These are phyloP conservation scores for Heliconius ismenius DNA, from an alignment of 2,888 invertebrate genomes.

Conservation along the genomic window DNA sequence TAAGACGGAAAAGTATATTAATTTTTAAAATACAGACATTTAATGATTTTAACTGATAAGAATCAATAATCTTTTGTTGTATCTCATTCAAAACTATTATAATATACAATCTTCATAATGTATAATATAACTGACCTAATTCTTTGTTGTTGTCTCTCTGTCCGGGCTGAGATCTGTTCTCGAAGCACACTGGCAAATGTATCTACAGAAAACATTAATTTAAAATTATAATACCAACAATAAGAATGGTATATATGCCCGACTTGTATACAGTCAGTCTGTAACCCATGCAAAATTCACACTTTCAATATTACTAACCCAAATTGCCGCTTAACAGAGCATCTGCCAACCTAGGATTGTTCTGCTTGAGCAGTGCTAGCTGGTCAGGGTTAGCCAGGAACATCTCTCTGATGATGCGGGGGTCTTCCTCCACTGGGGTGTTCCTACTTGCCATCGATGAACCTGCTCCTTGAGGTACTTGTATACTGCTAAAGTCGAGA, in stretches of 20 bases:
- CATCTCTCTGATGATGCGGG: constrained; percentile 91
- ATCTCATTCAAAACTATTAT: background rate
- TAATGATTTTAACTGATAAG: background rate
- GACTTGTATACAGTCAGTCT: background rate
- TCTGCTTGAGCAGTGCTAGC: constrained; percentile 93
- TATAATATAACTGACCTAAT: constrained; percentile 69
- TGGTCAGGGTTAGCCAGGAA: constrained; percentile 95
- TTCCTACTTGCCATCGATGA: constrained; percentile 68
- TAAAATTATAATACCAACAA: constrained; percentile 37
- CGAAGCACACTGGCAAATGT: constrained; percentile 89
- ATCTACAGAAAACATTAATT: constrained; percentile 77
- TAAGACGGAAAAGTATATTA: background rate
- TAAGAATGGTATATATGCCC: constrained; percentile 27
- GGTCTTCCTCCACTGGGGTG: constrained; percentile 87
- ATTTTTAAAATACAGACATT: background rate
- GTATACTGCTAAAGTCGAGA: constrained; percentile 93
- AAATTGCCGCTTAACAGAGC: constrained; percentile 92
- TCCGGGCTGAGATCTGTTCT: constrained; percentile 91
- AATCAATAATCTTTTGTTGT: background rate
- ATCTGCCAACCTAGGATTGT: constrained; percentile 95
- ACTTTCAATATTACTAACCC: constrained; percentile 71
- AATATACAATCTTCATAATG: background rate
- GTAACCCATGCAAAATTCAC: constrained; percentile 20
- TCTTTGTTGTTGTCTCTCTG: constrained; percentile 91
- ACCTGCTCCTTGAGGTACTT: constrained; percentile 83